These are phyloP conservation scores for Apamea monoglypha DNA, from an alignment of 2,888 invertebrate genomes.

Conservation along the genomic window DNA sequence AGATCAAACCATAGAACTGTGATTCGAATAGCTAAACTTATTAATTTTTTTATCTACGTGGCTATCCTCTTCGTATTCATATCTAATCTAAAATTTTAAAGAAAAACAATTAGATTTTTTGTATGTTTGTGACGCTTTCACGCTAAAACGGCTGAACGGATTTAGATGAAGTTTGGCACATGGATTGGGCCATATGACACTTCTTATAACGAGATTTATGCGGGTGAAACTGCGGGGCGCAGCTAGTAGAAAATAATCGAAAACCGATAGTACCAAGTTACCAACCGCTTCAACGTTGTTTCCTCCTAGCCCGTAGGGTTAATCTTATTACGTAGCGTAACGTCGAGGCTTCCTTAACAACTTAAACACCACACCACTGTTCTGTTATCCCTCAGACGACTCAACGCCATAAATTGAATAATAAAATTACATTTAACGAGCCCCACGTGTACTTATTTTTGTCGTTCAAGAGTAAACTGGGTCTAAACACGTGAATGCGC, in stretches of 20 bases:
- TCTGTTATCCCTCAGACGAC: conserved; percentile 78
- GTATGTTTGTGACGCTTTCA: neutral
- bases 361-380: conserved; percentile 77
- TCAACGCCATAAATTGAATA: conserved; percentile 76
- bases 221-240: neutral
- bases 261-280: conserved; percentile 54
- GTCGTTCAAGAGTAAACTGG: conserved; percentile 13
- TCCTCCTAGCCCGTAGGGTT: conserved; percentile 73
- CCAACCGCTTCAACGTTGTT: conserved; percentile 55
- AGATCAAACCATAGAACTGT: neutral
- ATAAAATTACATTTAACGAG: conserved; percentile 55
- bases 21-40: neutral
- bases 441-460: conserved; percentile 37
- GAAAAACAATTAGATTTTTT: neutral
- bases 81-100: neutral
- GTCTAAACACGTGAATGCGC: conserved; percentile 15
- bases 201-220: neutral
- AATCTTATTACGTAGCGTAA: conserved; percentile 85
- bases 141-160: neutral
- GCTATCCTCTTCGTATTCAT: neutral
- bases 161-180: neutral
- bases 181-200: neutral
- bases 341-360: conserved; percentile 86
- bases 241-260: conserved; percentile 42
- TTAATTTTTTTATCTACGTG: neutral